A percentile compares a stretch with the other conserved stretches of the same genome.
These are phyloP conservation scores for Corythoichthys haematopterus DNA, from an alignment of 2,113 vertebrate genomes.

Conservation along the genomic window DNA sequence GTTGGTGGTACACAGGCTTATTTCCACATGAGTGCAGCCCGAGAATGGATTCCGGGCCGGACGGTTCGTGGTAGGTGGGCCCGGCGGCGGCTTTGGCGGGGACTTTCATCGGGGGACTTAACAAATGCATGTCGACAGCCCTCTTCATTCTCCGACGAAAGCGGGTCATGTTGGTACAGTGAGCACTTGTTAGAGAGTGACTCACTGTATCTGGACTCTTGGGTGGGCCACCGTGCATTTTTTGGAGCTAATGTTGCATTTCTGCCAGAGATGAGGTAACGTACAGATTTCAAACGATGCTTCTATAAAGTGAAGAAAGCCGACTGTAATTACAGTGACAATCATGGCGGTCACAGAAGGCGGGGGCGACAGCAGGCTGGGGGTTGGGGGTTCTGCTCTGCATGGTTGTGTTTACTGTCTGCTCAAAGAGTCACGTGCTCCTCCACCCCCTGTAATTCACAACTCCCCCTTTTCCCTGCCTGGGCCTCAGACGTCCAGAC, in stretches of 20 bases:
- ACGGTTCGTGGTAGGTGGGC: slow-evolving; percentile 73
- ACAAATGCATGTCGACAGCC: slow-evolving; percentile 75
- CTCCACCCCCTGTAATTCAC: neutral
- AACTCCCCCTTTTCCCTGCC: slow-evolving; percentile 11
- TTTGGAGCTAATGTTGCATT: slow-evolving; percentile 60
- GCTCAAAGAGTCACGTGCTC: slow-evolving; percentile 40
- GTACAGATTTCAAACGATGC: slow-evolving; percentile 58
- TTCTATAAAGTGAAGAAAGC: slow-evolving; percentile 63
- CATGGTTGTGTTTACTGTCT: slow-evolving; percentile 53
- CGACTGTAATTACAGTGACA: slow-evolving; percentile 67
- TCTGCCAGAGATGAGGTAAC: slow-evolving; percentile 70
- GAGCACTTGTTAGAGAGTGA: slow-evolving; percentile 61
- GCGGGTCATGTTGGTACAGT: slow-evolving; percentile 64
- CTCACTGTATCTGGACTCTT: slow-evolving; percentile 65
- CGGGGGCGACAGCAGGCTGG: neutral
- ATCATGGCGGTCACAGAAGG: slow-evolving; percentile 60
- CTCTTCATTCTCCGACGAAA: slow-evolving; percentile 64
- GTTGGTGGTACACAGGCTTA: slow-evolving; percentile 69
- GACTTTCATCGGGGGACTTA: slow-evolving; percentile 61
- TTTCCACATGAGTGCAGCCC: slow-evolving; percentile 67
- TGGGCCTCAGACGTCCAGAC: slow-evolving; percentile 34
- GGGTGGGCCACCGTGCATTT: slow-evolving; percentile 66
- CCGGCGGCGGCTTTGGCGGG: slow-evolving; percentile 55
- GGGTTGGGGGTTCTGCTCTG: slow-evolving; percentile 39
- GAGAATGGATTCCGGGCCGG: slow-evolving; percentile 64